These are phyloP conservation scores for Mesoclemmys tuberculata DNA, from an alignment of 2,113 vertebrate genomes.

Conservation along the genomic window DNA sequence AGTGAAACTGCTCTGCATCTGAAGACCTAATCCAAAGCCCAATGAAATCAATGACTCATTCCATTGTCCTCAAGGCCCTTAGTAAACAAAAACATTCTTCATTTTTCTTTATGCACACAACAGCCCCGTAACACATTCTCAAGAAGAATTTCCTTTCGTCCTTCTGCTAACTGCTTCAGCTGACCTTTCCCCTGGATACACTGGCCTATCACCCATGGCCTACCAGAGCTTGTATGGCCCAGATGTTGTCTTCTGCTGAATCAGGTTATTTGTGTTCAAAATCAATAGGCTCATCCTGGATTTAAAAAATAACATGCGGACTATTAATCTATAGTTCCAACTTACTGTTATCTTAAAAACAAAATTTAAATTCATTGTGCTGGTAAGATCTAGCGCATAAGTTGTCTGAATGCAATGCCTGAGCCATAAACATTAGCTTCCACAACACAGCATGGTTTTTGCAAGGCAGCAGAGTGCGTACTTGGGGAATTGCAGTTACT, in stretches of 20 bases:
- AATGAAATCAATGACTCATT: background rate
- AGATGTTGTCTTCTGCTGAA: background rate
- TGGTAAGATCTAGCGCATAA: conserved; percentile 25
- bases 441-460: background rate
- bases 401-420: background rate
- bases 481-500: conserved; percentile 39
- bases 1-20: background rate
- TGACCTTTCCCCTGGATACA: fast-evolving
- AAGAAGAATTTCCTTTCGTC: background rate
- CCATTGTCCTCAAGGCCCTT: background rate
- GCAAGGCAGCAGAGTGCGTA: background rate
- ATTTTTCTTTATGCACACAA: background rate
- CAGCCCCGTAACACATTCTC: fast-evolving
- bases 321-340: conserved; percentile 44
- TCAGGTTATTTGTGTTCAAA: background rate
- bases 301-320: background rate
- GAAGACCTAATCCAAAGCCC: background rate
- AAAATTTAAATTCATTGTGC: background rate
- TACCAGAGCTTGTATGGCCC: fast-evolving
- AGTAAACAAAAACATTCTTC: background rate
- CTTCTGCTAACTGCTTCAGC: fast-evolving
- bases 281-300: background rate
- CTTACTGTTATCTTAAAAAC: conserved; percentile 46
- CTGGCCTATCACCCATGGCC: fast-evolving
- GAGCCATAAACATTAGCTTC: conserved; percentile 5